These are phyloP conservation scores for Liasis olivaceus DNA, from an alignment of 2,797 vertebrate genomes.

Conservation along the genomic window DNA sequence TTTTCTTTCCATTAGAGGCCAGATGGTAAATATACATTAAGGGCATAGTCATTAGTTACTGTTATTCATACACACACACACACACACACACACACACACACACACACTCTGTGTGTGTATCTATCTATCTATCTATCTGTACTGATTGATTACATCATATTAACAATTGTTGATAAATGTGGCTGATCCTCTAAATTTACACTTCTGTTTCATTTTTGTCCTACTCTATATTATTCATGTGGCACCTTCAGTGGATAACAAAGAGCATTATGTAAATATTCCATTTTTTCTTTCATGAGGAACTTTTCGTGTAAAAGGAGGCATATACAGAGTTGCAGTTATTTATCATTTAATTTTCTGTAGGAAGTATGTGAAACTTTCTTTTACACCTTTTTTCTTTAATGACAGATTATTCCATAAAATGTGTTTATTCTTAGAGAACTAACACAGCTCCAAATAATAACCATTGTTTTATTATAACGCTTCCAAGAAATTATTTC, in stretches of 20 bases:
- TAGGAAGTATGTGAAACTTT: not conserved
- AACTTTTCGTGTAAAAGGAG: not conserved
- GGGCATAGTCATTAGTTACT: not conserved
- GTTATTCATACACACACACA: not conserved
- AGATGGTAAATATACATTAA: not conserved
- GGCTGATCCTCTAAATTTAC: not conserved
- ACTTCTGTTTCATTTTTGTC: not conserved
- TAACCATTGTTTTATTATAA: not conserved
- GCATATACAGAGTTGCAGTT: not conserved
- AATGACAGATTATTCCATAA: not conserved
- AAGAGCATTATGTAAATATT: not conserved
- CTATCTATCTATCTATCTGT: not conserved
- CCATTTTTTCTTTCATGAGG: not conserved
- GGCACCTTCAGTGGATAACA: not conserved
- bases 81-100: no score
- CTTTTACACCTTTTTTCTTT: not conserved
- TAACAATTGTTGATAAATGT: not conserved
- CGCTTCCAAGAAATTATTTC: not conserved
- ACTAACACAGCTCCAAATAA: not conserved
- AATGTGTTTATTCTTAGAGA: not conserved
- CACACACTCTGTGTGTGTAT: not conserved
- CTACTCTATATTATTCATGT: not conserved
- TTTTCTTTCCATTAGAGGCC: not conserved
- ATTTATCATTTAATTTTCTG: not conserved
- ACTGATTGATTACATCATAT: not conserved